A percentile compares a stretch with the other conserved stretches of the same genome.
phyloP scores from a whole-genome alignment of 2,113 vertebrate genomes.

The Rhineura floridana region DNA sequence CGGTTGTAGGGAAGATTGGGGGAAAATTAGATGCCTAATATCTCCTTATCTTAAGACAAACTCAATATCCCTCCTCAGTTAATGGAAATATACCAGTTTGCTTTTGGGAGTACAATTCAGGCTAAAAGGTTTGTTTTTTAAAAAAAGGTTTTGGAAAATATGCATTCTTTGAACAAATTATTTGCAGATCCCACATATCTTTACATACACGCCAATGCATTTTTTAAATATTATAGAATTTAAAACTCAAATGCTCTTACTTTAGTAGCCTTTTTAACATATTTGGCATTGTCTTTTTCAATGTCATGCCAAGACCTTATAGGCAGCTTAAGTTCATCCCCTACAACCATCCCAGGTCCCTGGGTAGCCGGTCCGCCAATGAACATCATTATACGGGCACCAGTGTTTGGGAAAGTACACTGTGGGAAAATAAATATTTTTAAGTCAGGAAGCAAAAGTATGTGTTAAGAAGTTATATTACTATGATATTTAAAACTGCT shows the following conservation, averaged over 20 bases:
- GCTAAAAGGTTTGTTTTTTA: neutral
- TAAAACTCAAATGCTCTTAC: constrained; percentile 72
- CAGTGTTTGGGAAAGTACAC: constrained; percentile 97
- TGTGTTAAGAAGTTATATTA: neutral
- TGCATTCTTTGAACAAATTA: neutral
- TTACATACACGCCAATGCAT: neutral
- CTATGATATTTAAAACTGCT: neutral
- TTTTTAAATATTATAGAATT: neutral
- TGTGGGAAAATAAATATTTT: constrained; percentile 59
- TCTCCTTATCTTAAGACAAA: neutral
- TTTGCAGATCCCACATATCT: neutral
- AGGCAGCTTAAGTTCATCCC: constrained; percentile 93
- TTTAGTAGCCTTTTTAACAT: constrained; percentile 97
- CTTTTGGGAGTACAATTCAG: neutral
- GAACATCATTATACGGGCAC: constrained; percentile 95
- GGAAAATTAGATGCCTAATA: neutral
- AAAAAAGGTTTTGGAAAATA: constrained; percentile 13
- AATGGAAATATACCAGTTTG: neutral
- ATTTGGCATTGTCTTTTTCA: constrained; percentile 98
- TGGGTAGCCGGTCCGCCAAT: constrained; percentile 96
- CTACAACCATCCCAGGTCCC: constrained; percentile 98
- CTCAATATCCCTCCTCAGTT: neutral
- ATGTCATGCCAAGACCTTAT: constrained; percentile 99
- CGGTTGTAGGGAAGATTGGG: no score
- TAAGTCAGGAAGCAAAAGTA: neutral